Percentiles rank a stretch among this genome's conserved stretches.
Conservation (phyloP, 2,888 invertebrate species). For the Glyphotaelius pellucidus region DNA sequence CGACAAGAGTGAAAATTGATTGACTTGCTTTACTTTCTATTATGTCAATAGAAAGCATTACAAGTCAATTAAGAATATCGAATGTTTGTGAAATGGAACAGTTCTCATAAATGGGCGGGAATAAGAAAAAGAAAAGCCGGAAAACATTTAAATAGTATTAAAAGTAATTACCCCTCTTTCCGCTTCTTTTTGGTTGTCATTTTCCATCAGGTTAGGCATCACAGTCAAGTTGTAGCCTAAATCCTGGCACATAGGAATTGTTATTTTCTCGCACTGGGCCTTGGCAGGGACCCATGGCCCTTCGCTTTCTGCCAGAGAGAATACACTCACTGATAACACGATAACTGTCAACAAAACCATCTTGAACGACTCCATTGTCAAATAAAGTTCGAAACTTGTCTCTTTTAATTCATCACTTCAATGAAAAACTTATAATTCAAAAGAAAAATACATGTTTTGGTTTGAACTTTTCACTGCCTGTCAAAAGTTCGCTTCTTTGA, state of each 20-base stretch:
- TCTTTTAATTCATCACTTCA: neutral
- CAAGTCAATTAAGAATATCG: neutral
- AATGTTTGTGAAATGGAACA: neutral
- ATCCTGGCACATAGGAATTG: conserved; percentile 87
- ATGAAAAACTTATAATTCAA: neutral
- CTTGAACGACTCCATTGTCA: conserved; percentile 70
- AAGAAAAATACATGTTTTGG: neutral
- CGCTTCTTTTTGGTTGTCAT: conserved; percentile 88
- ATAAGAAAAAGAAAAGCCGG: neutral
- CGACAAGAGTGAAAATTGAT: neutral
- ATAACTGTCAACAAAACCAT: conserved; percentile 71
- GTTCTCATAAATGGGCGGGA: neutral
- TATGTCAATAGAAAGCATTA: neutral
- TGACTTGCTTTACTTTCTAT: neutral
- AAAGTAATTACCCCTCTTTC: conserved; percentile 82
- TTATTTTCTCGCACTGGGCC: conserved; percentile 87
- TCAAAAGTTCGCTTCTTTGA: conserved; percentile 6
- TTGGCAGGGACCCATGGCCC: conserved; percentile 66
- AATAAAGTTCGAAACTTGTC: neutral
- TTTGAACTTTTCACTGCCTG: neutral
- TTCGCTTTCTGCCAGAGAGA: conserved; percentile 72
- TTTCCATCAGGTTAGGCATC: conserved; percentile 92
- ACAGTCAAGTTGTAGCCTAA: conserved; percentile 91
- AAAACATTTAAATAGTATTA: no score
- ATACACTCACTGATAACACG: conserved; percentile 67